Conservation (phyloP, 2,113 vertebrate species). For the Xiphias gladius region DNA sequence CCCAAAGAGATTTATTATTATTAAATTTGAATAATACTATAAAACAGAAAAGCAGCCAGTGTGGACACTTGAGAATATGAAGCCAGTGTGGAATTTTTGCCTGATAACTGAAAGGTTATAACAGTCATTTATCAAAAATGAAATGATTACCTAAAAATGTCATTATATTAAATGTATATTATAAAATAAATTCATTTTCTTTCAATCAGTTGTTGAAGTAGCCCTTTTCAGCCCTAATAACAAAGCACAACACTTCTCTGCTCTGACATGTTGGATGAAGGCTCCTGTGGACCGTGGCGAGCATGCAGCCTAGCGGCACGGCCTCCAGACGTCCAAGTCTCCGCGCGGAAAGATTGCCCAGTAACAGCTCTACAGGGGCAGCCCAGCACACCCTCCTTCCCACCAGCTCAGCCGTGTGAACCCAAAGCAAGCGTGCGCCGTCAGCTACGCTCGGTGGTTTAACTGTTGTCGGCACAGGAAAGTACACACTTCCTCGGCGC, state of each 20-base stretch:
- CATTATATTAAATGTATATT: no score
- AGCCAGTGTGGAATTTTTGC: background rate
- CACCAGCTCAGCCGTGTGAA: conserved; percentile 43
- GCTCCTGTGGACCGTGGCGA: background rate
- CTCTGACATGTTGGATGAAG: background rate
- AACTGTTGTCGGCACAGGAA: conserved; percentile 19
- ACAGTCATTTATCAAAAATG: background rate
- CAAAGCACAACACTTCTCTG: background rate
- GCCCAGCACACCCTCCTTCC: background rate
- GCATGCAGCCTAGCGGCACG: background rate
- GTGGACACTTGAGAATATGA: background rate
- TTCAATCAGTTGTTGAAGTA: background rate
- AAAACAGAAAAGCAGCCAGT: background rate
- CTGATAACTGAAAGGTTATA: background rate
- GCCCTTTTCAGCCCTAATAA: background rate
- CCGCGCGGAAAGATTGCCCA: conserved; percentile 10
- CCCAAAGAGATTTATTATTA: background rate
- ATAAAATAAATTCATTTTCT: background rate
- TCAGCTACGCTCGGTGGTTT: conserved; percentile 39
- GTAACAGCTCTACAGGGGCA: conserved; percentile 20
- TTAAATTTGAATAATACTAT: background rate
- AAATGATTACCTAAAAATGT: background rate
- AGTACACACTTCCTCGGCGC: background rate
- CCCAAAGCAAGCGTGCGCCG: conserved; percentile 27
- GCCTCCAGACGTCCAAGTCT: background rate